Percentiles rank a stretch among this genome's conserved stretches.
Evolutionary conservation across 2,113 vertebrate genomes (phyloP).

Genomic region (Pavo muticus): DNA sequence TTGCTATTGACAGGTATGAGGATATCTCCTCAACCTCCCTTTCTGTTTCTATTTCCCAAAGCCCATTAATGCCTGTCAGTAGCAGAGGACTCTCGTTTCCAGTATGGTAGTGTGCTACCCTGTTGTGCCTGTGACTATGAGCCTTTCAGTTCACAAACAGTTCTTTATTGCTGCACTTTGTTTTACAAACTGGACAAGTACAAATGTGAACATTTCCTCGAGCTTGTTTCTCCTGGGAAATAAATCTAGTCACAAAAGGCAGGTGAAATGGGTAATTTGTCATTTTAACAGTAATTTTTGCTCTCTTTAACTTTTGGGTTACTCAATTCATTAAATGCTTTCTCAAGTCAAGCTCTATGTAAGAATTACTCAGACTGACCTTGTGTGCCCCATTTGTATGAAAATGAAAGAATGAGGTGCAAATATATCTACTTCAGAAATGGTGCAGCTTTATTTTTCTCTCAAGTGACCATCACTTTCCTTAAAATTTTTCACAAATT

Average conservation of each 20-base stretch:
- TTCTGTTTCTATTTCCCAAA: not conserved
- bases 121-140: not conserved
- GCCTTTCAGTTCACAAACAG: not conserved
- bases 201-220: not conserved
- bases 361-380: not conserved
- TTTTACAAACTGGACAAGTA: not conserved
- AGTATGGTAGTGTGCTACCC: not conserved
- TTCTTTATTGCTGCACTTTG: not conserved
- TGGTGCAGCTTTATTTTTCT: not conserved
- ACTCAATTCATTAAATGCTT: not conserved
- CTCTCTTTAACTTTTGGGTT: not conserved
- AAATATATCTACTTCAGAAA: not conserved
- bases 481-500: not conserved
- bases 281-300: not conserved
- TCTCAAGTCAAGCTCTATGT: not conserved
- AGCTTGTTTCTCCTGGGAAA: not conserved
- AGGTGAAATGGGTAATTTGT: not conserved
- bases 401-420: not conserved
- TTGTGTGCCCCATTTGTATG: not conserved
- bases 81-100: not conserved
- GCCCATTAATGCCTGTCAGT: not conserved
- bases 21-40: not conserved
- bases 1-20: not conserved
- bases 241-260: not conserved
- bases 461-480: not conserved